phyloP scores from a whole-genome alignment of 2,797 vertebrate genomes.

The Tokudaia muenninki region DNA sequence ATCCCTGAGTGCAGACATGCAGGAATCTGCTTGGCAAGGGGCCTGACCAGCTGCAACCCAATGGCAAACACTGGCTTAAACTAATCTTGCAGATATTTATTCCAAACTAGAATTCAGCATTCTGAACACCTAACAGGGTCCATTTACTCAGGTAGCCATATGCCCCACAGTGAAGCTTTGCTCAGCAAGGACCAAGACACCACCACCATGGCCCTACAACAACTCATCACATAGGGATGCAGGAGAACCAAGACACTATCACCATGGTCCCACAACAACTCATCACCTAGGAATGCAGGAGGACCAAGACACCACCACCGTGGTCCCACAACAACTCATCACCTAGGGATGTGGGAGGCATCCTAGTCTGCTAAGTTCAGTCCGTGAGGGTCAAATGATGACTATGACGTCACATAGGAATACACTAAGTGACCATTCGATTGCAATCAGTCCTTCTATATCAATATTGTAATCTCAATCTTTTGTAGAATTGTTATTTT shows the following conservation, averaged over 20 bases:
- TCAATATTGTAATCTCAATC: fast-evolving
- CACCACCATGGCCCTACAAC: too few species aligned
- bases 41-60: fast-evolving
- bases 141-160: fast-evolving
- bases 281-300: too few species aligned
- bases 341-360: too few species aligned
- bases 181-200: background rate
- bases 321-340: too few species aligned
- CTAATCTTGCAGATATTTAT: fast-evolving
- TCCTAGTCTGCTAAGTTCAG: too few species aligned
- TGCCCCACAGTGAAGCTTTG: too few species aligned
- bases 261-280: too few species aligned
- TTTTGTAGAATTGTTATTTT: background rate
- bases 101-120: background rate
- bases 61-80: fast-evolving
- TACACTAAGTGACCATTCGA: background rate
- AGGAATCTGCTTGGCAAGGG: background rate
- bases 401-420: background rate
- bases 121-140: background rate
- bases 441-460: background rate
- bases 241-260: background rate
- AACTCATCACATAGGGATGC: too few species aligned
- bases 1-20: background rate
- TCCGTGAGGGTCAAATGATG: background rate
- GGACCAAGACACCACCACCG: background rate